Evolutionary conservation across 2,113 vertebrate genomes (phyloP).

Genomic region (Gallinago jamesoni): DNA sequence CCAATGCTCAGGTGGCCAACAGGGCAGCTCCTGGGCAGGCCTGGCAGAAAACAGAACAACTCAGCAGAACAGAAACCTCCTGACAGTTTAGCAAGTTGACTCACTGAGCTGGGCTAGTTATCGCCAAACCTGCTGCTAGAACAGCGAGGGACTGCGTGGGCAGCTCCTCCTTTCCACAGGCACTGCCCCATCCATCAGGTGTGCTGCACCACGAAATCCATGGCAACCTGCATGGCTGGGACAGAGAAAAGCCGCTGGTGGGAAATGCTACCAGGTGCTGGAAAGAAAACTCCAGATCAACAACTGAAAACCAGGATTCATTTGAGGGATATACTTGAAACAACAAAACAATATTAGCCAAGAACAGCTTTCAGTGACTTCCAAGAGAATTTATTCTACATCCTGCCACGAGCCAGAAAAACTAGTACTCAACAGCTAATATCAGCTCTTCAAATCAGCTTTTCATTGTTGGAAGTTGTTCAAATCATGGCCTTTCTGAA

Average conservation of each 20-base stretch:
- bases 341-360: neutral
- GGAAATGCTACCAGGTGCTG: neutral
- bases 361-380: neutral
- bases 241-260: neutral
- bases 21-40: neutral
- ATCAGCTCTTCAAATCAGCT: neutral
- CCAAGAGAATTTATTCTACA: neutral
- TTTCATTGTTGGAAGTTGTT: neutral
- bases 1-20: neutral
- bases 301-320: neutral
- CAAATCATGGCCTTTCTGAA: neutral
- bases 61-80: neutral
- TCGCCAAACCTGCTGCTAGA: neutral
- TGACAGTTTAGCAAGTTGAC: neutral
- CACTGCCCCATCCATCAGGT: neutral
- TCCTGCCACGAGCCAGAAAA: neutral
- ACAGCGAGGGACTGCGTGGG: neutral
- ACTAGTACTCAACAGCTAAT: neutral
- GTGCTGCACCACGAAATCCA: neutral
- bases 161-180: neutral
- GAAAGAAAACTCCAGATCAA: neutral
- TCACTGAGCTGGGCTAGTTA: neutral
- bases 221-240: rapidly evolving
- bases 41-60: neutral
- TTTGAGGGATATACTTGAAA: neutral